Conservation (phyloP, 37 sponge, comb jelly and placozoan species). For the Beroe forskalii region DNA sequence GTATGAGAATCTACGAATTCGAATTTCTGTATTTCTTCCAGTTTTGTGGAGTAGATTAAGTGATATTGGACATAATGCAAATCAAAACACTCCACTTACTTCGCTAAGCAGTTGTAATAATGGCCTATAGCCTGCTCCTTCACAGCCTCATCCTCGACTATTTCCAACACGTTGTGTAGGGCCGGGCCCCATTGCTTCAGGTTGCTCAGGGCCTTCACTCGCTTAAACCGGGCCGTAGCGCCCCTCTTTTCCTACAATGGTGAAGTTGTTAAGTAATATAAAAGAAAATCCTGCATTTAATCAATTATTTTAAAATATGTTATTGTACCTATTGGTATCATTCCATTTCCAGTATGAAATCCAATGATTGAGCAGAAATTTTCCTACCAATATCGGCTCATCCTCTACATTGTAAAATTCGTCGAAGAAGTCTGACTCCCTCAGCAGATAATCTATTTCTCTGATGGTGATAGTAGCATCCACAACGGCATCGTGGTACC, state of each 20-base stretch:
- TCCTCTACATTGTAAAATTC: too few species aligned
- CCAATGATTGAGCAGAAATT: too few species aligned
- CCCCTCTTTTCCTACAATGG: neutral
- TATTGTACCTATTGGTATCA: too few species aligned
- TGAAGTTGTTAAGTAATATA: too few species aligned
- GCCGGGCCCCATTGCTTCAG: constrained; percentile 30
- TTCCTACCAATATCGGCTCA: too few species aligned
- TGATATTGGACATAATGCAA: neutral
- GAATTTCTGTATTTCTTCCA: too few species aligned
- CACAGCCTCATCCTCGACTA: neutral
- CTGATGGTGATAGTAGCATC: constrained; percentile 17
- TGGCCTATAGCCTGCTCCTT: constrained; percentile 6
- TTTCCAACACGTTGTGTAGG: neutral
- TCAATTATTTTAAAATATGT: too few species aligned
- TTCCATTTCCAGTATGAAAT: too few species aligned
- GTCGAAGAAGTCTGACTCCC: too few species aligned
- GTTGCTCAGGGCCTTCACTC: constrained; percentile 8
- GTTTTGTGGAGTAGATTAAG: too few species aligned
- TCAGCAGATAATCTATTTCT: neutral
- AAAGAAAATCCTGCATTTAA: too few species aligned
- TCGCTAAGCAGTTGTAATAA: neutral
- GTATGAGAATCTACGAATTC: neutral
- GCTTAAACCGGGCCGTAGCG: neutral
- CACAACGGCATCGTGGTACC: constrained; percentile 23
- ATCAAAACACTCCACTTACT: neutral